A percentile compares a stretch with the other conserved stretches of the same genome.
Conservation (phyloP, 2,888 invertebrate genomes). For the Patella pellucida region DNA sequence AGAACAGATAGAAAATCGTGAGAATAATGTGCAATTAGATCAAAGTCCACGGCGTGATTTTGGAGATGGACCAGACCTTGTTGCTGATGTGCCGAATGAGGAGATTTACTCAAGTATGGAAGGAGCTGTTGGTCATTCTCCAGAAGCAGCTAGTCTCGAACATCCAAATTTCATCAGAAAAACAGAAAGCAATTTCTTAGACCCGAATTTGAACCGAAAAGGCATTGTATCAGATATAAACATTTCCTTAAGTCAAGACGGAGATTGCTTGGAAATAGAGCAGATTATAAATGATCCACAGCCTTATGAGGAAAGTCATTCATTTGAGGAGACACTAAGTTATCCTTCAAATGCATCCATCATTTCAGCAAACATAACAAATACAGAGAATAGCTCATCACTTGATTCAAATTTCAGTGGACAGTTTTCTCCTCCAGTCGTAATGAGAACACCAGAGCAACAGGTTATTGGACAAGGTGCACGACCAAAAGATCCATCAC, state of each 20-base stretch:
- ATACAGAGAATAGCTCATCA: neutral
- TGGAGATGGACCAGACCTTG: neutral
- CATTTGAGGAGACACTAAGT: neutral
- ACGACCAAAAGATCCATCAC: conserved; percentile 53
- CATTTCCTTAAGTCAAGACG: neutral
- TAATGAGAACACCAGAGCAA: conserved; percentile 3
- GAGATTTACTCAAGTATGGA: conserved; percentile 7
- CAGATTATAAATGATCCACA: conserved; percentile 3
- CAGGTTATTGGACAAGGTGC: conserved; percentile 44
- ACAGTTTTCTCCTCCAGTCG: neutral
- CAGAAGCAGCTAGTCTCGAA: neutral
- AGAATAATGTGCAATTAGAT: neutral
- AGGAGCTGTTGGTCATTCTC: conserved; percentile 3
- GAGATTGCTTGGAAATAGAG: conserved; percentile 1
- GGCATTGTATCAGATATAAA: conserved; percentile 1
- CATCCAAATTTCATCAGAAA: neutral
- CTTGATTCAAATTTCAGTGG: conserved; percentile 5
- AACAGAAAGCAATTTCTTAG: neutral
- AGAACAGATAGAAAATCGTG: neutral
- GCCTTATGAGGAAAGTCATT: neutral
- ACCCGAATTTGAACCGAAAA: neutral
- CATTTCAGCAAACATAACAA: neutral
- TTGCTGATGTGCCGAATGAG: neutral
- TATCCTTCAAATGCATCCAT: neutral
- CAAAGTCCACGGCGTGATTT: neutral